Conservation (phyloP, 2,113 vertebrate species). For the Recurvirostra avosetta region DNA sequence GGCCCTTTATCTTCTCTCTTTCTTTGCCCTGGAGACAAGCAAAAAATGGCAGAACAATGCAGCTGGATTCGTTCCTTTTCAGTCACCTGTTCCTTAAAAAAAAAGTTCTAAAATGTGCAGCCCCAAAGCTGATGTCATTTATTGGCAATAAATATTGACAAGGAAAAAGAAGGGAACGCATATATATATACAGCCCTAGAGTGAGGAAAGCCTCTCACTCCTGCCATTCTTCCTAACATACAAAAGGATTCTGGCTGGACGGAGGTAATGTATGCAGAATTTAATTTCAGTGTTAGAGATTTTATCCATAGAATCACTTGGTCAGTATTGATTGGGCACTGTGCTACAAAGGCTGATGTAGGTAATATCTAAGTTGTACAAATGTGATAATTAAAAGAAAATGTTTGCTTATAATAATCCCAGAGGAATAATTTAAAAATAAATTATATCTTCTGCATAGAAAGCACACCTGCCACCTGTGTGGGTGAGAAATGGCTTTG, state of each 20-base stretch:
- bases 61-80: background rate
- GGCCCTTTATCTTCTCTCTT: background rate
- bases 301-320: background rate
- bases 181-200: background rate
- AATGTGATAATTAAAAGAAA: background rate
- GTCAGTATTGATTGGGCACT: background rate
- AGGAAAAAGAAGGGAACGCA: background rate
- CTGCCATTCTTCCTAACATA: background rate
- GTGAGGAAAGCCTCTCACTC: background rate
- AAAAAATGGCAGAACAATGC: background rate
- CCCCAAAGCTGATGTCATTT: background rate
- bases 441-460: background rate
- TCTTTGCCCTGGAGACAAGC: background rate
- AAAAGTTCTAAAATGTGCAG: background rate
- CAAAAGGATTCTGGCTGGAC: background rate
- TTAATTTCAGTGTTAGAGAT: background rate
- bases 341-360: background rate
- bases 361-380: background rate
- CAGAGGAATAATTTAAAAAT: background rate
- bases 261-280: constrained; percentile 9
- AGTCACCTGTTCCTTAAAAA: background rate
- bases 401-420: background rate
- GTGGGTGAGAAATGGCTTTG: background rate
- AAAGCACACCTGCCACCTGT: background rate
- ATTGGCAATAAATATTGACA: constrained; percentile 17